These are phyloP conservation scores for Polydrusus cervinus DNA, from an alignment of 2,888 invertebrate genomes.

Conservation along the genomic window DNA sequence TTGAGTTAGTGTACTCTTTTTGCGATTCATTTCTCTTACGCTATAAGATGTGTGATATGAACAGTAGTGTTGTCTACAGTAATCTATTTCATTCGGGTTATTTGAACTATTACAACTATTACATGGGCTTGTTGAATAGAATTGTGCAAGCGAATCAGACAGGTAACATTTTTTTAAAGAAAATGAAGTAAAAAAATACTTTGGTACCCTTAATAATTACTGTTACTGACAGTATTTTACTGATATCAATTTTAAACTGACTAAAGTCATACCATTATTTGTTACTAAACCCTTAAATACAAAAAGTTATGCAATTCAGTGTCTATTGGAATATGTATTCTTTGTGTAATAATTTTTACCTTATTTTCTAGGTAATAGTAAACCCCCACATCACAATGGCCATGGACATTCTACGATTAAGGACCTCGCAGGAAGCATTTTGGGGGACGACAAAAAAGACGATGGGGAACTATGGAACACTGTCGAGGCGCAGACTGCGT, in stretches of 20 bases:
- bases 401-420: constrained; percentile 71
- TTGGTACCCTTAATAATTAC: no score
- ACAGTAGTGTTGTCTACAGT: constrained; percentile 22
- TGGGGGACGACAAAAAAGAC: constrained; percentile 84
- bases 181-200: no score
- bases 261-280: no score
- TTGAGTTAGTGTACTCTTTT: neutral
- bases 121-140: constrained; percentile 26
- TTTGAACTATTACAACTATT: constrained; percentile 46
- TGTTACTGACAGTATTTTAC: no score
- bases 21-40: neutral
- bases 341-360: neutral
- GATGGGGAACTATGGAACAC: constrained; percentile 89
- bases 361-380: constrained; percentile 69
- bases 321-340: no score
- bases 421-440: constrained; percentile 69
- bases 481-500: constrained; percentile 94
- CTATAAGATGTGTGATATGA: constrained; percentile 19
- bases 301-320: no score
- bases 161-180: constrained; percentile 8
- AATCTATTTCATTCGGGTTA: constrained; percentile 25
- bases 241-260: no score
- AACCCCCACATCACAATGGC: constrained; percentile 70
- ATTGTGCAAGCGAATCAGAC: constrained; percentile 12
- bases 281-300: no score